Percentiles rank a stretch among this genome's conserved stretches.
Conservation (phyloP, 64 coral and sea anemone species). For the Hydrozoanthus tunicans region DNA sequence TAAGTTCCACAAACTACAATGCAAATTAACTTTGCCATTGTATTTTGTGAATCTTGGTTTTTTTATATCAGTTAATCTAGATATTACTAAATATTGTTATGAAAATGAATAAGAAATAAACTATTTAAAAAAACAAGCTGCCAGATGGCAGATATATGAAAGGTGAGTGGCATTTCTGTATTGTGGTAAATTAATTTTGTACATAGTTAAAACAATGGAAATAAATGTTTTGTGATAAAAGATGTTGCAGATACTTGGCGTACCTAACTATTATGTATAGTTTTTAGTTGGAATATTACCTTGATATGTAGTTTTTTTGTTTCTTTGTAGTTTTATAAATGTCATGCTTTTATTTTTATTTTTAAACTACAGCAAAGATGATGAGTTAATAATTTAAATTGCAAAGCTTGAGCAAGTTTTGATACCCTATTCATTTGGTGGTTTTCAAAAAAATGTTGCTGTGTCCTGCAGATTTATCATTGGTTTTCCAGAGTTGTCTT, state of each 20-base stretch:
- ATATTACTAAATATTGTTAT: slow-evolving; percentile 6
- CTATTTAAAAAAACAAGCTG: slow-evolving; percentile 49
- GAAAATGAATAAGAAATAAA: slow-evolving; percentile 51
- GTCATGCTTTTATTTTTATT: background rate
- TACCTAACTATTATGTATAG: background rate
- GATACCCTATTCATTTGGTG: too few relatives aligned
- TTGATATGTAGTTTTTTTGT: background rate
- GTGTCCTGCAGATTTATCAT: too few relatives aligned
- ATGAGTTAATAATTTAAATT: too few relatives aligned
- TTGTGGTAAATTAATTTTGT: slow-evolving; percentile 15
- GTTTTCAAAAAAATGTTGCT: too few relatives aligned
- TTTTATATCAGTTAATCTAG: background rate
- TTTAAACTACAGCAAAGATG: background rate
- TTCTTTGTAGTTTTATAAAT: background rate
- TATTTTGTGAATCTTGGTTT: slow-evolving; percentile 35
- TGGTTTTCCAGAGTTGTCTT: too few relatives aligned
- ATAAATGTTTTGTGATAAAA: slow-evolving; percentile 35
- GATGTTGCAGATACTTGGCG: slow-evolving; percentile 9
- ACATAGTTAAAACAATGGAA: slow-evolving; percentile 31
- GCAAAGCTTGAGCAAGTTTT: too few relatives aligned
- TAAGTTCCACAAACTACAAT: slow-evolving; percentile 11
- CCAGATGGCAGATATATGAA: slow-evolving; percentile 7
- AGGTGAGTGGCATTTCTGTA: slow-evolving; percentile 41
- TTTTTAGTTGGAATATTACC: background rate
- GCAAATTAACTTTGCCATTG: background rate